Conservation (phyloP, 2,888 invertebrate species). For the Oxystoma pomonae region DNA sequence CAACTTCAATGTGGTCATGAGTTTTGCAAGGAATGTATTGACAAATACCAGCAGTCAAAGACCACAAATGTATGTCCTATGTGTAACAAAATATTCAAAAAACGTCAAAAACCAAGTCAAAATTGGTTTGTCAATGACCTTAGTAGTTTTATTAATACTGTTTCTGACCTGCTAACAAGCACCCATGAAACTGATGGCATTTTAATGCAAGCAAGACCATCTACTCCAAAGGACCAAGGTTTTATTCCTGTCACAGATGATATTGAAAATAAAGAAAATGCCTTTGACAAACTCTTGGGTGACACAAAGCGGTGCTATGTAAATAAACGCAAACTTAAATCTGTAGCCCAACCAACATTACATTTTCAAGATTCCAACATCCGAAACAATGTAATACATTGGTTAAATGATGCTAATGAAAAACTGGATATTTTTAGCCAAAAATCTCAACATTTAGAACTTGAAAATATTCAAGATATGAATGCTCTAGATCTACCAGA, state of each 20-base stretch:
- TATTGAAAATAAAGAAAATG: not conserved
- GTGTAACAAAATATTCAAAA: conserved; percentile 5
- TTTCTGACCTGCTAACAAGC: conserved; percentile 5
- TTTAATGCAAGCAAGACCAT: not conserved
- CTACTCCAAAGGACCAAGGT: not conserved
- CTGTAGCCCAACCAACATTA: conserved; percentile 2
- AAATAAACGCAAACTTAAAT: conserved; percentile 4
- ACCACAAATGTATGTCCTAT: conserved; percentile 5
- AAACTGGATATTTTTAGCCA: conserved; percentile 33
- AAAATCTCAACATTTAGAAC: conserved; percentile 3
- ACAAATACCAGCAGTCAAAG: not conserved
- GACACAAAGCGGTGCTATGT: conserved; percentile 2
- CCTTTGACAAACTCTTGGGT: not conserved
- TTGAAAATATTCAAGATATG: not conserved
- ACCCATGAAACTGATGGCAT: too few relatives aligned
- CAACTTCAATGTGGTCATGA: conserved; percentile 8
- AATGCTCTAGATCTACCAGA: not conserved
- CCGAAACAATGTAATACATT: conserved; percentile 20
- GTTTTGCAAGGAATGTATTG: conserved; percentile 9
- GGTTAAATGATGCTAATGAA: conserved; percentile 35
- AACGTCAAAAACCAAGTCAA: not conserved
- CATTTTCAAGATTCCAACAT: conserved; percentile 9
- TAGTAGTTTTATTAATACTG: conserved; percentile 7
- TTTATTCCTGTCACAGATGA: not conserved
- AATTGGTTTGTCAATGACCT: conserved; percentile 8